Base-by-base conservation (phyloP, 2,113 vertebrate species). In the Ophthalmolycus amberensis region DNA sequence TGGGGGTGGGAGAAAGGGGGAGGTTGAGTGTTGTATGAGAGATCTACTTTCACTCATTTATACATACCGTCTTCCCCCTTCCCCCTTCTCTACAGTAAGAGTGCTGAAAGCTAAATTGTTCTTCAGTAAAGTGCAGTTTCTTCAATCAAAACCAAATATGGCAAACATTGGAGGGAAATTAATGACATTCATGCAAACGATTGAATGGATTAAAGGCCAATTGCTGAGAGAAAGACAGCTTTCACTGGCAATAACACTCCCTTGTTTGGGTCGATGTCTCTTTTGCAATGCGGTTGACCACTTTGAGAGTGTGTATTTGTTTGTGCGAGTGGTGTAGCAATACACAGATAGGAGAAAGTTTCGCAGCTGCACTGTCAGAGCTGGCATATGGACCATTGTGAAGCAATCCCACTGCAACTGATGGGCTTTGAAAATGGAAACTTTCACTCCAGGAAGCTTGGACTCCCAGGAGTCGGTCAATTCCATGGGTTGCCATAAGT, bases 381-480 rank as follows among this genome's bases (percentile, higher is more conserved):
- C 89, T 79, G 95, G 93, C 95, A 95, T 94, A 96, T 94, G 95
- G 94, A 92, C 93, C 86, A 4, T 86, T 90, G 83, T 78, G 91
- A 90, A 95, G 94, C 93, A 90, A 92, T 96, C 94, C 94, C 95
- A 94, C 86, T 91, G 94, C 95, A 94, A 94, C 89, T 88, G 90
- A 95, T 87, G 90, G 92, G 94, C 95, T 97, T 96, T 96, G 95
- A 96, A 97, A 97, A 97, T 89, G 95, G 94, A 96, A 96, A 96
- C 95, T 95, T 95, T 95, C 95, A 90, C 95, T 94, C 94, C 94
- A 96, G 95, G 96, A 96, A 95, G 94, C 94, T n/a, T 60, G 89
- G 94, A 94, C 90, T 96, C 95, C 95, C 94, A 42, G 69, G 94
- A 96, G 95, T 89, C 86, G 66, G 91, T 94, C 94, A 91, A 93